Base-by-base conservation (phyloP, 2,113 vertebrate genomes). In the Morone chrysops region DNA sequence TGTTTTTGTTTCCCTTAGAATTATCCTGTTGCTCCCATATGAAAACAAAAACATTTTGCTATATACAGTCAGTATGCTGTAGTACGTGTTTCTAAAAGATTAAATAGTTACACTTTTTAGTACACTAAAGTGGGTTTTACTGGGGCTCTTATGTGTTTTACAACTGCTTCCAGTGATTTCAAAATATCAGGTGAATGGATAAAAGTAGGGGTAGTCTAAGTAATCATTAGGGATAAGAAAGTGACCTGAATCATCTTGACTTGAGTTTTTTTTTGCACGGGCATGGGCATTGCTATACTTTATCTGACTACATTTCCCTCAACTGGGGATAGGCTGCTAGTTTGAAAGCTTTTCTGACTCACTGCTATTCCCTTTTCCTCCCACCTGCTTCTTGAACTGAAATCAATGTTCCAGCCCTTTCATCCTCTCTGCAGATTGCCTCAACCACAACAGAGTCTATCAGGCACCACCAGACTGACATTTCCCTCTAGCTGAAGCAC, bases 341-440 rank as follows among this genome's bases (percentile, higher is more conserved):
- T 90, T 85, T 83, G 56, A 87, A 78, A 83, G 74, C 70, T 75
- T 74, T 80, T 85, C 84, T 71, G 53, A 86, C 71, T 82, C 47
- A 5, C 72, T 83, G 25, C 79, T 62, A 25, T 82, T 87, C 61
- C 78, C 61, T 79, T 78, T 87, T 81, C 77, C 78, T 89, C 87
- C 81, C 69, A 90, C 90, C 86, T 90, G 74, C 87, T 88, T 91
- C 83, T 77, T 74, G 75, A 90, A 86, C 82, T 87, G 75, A 93
- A 92, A 94, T 93, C 93, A 90, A 90, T 92, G 91, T 89, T 84
- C 74, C 80, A 81, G 87, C 65, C 65, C 85, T 90, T 94, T 92
- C 89, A 88, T 89, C 80, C 84, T 85, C 88, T 78, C 91, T 76
- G 81, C 78, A 87, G 88, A 92, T 87, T 87, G 82, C 84, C 70